Evolutionary conservation across 2,797 vertebrate species (phyloP).

Genomic region (Chelmon rostratus): DNA sequence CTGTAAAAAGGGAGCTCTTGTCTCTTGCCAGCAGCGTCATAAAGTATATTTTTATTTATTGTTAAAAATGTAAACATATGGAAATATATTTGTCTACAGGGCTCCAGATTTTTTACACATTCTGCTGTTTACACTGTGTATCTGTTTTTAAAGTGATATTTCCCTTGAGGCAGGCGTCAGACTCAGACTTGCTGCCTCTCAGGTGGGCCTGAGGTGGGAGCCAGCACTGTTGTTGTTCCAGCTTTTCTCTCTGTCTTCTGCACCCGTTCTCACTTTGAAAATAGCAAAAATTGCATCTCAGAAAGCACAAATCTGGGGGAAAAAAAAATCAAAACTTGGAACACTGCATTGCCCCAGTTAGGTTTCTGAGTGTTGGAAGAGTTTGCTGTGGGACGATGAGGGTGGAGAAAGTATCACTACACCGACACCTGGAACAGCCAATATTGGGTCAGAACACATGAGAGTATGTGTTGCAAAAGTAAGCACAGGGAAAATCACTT

Average conservation of each 20-base stretch:
- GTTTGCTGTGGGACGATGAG: slow-evolving; percentile 20
- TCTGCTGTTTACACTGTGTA: slow-evolving; percentile 66
- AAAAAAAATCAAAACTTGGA: background rate
- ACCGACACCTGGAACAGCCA: slow-evolving; percentile 41
- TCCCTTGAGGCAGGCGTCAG: slow-evolving; percentile 26
- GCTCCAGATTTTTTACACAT: slow-evolving; percentile 54
- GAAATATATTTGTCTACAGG: slow-evolving; percentile 55
- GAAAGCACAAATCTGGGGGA: slow-evolving; percentile 16
- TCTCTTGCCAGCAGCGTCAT: slow-evolving; percentile 29
- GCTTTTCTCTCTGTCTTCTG: slow-evolving; percentile 3
- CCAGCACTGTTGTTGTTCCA: slow-evolving; percentile 26
- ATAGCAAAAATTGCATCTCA: slow-evolving; percentile 16
- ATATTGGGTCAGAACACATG: slow-evolving; percentile 54
- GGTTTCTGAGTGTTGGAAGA: slow-evolving; percentile 27
- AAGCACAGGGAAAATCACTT: slow-evolving; percentile 49
- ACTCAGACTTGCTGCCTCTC: slow-evolving; percentile 37
- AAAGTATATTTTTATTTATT: slow-evolving; percentile 48
- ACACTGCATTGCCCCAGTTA: slow-evolving; percentile 40
- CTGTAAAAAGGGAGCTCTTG: background rate
- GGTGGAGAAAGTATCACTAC: slow-evolving; percentile 12
- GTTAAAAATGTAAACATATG: slow-evolving; percentile 30
- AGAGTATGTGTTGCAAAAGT: slow-evolving; percentile 37
- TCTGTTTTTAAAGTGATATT: slow-evolving; percentile 69
- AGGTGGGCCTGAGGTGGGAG: slow-evolving; percentile 32
- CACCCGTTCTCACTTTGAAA: slow-evolving; percentile 25